A percentile compares a stretch with the other conserved stretches of the same genome.
phyloP scores from a whole-genome alignment of 2,113 vertebrate species.

The Martes martes region DNA sequence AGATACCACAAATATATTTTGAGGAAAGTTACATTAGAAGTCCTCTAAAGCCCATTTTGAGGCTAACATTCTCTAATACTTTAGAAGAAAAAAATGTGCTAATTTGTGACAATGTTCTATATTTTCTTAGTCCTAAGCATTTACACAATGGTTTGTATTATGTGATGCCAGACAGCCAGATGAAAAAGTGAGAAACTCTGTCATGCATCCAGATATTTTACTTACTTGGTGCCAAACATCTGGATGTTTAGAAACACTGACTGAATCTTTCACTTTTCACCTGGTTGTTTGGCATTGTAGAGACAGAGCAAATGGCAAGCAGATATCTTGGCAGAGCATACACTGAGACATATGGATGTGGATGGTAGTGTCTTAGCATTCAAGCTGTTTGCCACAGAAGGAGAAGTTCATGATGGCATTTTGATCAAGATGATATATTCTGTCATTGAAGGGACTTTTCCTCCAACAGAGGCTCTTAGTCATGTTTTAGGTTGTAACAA shows the following conservation, averaged over 20 bases:
- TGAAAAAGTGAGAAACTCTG: conserved; percentile 16
- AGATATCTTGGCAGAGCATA: conserved; percentile 58
- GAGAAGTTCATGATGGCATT: conserved; percentile 63
- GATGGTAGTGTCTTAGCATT: conserved; percentile 38
- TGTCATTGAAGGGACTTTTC: conserved; percentile 28
- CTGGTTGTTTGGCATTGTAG: conserved; percentile 51
- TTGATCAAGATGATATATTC: conserved; percentile 50
- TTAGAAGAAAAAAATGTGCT: background rate
- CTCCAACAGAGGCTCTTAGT: background rate
- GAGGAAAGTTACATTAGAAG: background rate
- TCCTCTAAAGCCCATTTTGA: background rate
- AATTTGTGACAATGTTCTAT: background rate
- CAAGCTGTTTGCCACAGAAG: conserved; percentile 66
- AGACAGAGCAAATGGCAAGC: conserved; percentile 60
- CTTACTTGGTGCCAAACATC: conserved; percentile 52
- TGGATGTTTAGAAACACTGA: conserved; percentile 68
- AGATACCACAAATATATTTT: background rate
- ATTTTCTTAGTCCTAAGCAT: background rate
- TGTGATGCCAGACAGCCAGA: conserved; percentile 20
- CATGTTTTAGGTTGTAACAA: background rate
- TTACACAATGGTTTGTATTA: background rate
- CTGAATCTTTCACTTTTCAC: conserved; percentile 64
- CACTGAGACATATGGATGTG: conserved; percentile 55
- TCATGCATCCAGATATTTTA: conserved; percentile 42
- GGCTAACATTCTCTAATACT: background rate